Base-by-base conservation (phyloP, 1,140 invertebrate species). In the Pseudomyrmex concolor region DNA sequence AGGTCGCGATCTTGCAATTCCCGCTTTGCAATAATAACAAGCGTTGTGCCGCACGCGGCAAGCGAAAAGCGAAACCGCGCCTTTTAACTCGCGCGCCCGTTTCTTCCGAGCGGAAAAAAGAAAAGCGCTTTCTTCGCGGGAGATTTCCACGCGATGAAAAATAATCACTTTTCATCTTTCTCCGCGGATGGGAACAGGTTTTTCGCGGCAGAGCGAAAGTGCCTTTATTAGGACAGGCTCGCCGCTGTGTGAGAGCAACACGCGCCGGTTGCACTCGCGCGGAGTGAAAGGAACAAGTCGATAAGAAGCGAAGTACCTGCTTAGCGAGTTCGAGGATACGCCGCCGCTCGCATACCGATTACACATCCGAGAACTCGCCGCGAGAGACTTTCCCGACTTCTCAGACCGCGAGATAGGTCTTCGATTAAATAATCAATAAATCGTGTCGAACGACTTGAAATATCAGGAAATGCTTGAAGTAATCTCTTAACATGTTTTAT, bases 181-280 rank as follows among this genome's bases (percentile, higher is more conserved):
- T 48, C 71, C 64, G 19, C 59, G 19, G 13, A 72, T 34, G 34
- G 34, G 34, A 34, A 34, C 34, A 7, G 34, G 34, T 34, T 34
- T 34, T 34, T 34, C 34, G 34, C 34, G 34, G 34, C 0, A 34
- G 34, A 34, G 2, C 86, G 87, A 88, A 88, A 88, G 87, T 88
- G 71, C 22, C 77, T 88, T 87, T 88, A 88, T 88, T 88, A 83
- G 77, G 86, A 85, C 87, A 74, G 67, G 86, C 55, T 82, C 48
- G 71, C 76, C 55, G 25, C 3, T 25, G 25, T 7, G 34, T 34
- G 34, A 34, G 34, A 34, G 34, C 34, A 34, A 34, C 34, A 34
- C 34, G 74, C 82, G 87, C 82, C 83, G 83, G 77, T 72, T 73
- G 34, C 45, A 54, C 67, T 34, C 34, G 34, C 34, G 34, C 34